phyloP scores from a whole-genome alignment of 2,888 invertebrate genomes.

The Linhomoeus sp. region DNA sequence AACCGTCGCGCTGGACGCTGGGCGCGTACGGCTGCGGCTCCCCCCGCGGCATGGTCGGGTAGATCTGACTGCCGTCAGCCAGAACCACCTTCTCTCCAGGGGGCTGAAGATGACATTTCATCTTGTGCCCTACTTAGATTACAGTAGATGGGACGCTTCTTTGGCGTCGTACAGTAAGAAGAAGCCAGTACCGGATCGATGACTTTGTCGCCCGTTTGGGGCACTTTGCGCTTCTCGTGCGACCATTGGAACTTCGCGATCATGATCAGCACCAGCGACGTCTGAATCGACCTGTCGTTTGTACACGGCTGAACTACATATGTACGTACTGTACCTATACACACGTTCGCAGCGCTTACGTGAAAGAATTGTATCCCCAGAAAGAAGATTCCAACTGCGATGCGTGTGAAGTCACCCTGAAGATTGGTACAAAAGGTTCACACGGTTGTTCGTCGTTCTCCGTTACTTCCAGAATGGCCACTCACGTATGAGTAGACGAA shows the following conservation, averaged over 20 bases:
- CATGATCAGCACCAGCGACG: slow-evolving; percentile 21
- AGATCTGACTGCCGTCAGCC: slow-evolving; percentile 4
- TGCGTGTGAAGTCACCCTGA: slow-evolving; percentile 21
- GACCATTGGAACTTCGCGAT: slow-evolving; percentile 27
- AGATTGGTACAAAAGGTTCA: too few relatives aligned
- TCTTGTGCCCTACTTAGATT: too few relatives aligned
- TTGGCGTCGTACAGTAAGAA: too few relatives aligned
- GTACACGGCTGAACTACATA: too few relatives aligned
- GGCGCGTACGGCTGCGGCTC: too few relatives aligned
- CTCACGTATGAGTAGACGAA: slow-evolving; percentile 13
- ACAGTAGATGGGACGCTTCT: too few relatives aligned
- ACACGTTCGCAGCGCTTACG: too few relatives aligned
- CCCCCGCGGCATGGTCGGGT: slow-evolving; percentile 4
- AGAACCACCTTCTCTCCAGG: slow-evolving; percentile 4
- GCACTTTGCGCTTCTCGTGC: too few relatives aligned
- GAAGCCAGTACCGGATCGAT: too few relatives aligned
- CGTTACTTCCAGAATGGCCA: background rate
- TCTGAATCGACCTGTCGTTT: slow-evolving; percentile 11
- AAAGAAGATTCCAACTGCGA: slow-evolving; percentile 27
- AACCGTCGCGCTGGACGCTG: slow-evolving; percentile 4
- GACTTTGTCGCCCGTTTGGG: too few relatives aligned
- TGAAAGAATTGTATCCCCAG: slow-evolving; percentile 25
- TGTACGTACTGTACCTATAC: too few relatives aligned
- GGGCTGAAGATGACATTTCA: slow-evolving; percentile 1
- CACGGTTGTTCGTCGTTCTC: too few relatives aligned